These are phyloP conservation scores for Ctenoplectra terminalis DNA, from an alignment of 1,140 invertebrate species.

Conservation along the genomic window DNA sequence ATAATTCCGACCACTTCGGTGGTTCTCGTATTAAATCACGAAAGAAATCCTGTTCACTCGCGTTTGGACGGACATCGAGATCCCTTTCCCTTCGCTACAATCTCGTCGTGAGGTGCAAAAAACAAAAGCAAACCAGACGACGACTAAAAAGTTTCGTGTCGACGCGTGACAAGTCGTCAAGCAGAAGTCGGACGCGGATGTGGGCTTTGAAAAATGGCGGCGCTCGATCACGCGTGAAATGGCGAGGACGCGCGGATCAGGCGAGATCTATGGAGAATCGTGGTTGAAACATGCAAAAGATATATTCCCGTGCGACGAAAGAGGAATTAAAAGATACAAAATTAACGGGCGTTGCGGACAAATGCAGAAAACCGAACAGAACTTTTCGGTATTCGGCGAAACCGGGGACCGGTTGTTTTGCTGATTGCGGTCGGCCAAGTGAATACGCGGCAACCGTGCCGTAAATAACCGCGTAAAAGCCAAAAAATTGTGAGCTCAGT, in stretches of 20 bases:
- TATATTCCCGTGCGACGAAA: background rate
- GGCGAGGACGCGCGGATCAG: background rate
- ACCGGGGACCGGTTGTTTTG: slow-evolving; percentile 14
- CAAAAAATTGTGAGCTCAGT: slow-evolving; percentile 40
- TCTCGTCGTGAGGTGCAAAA: background rate
- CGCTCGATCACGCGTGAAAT: background rate
- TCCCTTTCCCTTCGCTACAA: background rate
- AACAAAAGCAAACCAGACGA: background rate
- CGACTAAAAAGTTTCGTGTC: background rate
- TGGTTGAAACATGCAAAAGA: background rate
- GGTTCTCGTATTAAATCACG: too few species aligned
- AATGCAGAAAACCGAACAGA: background rate
- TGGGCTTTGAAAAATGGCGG: background rate
- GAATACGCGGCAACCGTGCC: slow-evolving; percentile 12
- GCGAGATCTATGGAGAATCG: background rate
- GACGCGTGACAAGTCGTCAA: slow-evolving; percentile 1
- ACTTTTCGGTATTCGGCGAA: background rate
- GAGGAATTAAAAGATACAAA: slow-evolving; percentile 15
- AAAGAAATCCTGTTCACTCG: slow-evolving; percentile 7
- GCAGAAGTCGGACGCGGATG: background rate
- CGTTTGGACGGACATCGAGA: background rate
- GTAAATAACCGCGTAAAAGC: slow-evolving; percentile 44
- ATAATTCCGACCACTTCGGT: too few species aligned
- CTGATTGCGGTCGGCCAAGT: slow-evolving; percentile 37
- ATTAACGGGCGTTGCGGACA: slow-evolving; percentile 5